phyloP scores from a whole-genome alignment of 2,113 vertebrate species.

The Scatophagus argus region DNA sequence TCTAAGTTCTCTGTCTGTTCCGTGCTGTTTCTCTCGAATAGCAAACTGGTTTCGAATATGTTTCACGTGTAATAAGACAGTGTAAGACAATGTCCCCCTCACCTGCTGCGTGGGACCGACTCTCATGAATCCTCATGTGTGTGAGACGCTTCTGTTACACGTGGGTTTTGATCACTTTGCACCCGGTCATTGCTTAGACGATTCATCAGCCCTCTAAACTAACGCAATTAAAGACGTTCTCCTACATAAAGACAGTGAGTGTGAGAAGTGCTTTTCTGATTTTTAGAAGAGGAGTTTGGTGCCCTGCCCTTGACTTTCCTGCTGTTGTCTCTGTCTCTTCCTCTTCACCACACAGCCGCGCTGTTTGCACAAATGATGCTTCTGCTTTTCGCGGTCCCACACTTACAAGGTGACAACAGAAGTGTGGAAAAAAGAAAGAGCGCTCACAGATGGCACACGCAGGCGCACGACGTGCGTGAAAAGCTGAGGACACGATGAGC shows the following conservation, averaged over 20 bases:
- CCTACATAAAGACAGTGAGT: background rate
- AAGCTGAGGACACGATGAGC: no score
- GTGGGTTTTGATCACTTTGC: no score
- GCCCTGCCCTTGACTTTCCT: background rate
- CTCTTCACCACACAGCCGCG: conserved; percentile 70
- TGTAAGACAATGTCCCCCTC: no score
- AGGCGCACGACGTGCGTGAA: background rate
- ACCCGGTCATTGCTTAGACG: background rate
- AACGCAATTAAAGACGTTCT: background rate
- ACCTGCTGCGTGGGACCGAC: no score
- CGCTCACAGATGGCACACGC: background rate
- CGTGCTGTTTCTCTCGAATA: no score
- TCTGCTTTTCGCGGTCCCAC: background rate
- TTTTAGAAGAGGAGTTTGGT: background rate
- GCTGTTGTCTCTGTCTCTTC: background rate
- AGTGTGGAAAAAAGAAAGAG: background rate
- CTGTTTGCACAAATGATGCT: conserved; percentile 64
- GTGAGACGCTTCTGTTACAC: no score
- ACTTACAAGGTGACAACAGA: conserved; percentile 28
- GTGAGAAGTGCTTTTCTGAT: background rate
- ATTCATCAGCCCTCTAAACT: background rate
- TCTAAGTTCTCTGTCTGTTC: no score
- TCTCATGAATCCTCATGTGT: no score
- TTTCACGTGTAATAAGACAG: no score
- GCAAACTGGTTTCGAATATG: no score